Conservation (phyloP, 2,888 invertebrate genomes). For the Pycnomerus fuliginosus region DNA sequence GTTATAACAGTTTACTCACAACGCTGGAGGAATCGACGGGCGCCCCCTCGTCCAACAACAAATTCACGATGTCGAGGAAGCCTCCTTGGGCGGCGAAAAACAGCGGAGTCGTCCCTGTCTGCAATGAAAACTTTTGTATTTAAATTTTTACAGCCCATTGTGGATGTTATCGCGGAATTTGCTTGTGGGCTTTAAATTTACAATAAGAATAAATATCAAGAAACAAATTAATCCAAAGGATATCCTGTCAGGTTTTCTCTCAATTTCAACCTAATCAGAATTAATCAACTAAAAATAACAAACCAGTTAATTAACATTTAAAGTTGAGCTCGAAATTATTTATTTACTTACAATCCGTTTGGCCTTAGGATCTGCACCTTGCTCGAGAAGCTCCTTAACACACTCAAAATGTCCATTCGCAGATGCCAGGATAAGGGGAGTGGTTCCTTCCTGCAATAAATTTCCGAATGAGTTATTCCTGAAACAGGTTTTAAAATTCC, state of each 20-base stretch:
- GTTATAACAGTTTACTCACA: constrained; percentile 55
- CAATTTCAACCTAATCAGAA: too few species aligned
- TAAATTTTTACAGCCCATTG: too few species aligned
- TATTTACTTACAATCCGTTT: constrained; percentile 67
- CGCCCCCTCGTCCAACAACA: constrained; percentile 78
- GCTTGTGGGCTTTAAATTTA: too few species aligned
- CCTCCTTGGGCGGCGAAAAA: constrained; percentile 96
- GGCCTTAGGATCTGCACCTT: constrained; percentile 87
- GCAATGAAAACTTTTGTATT: constrained; percentile 40
- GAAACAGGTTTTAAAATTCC: too few species aligned
- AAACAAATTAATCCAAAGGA: too few species aligned
- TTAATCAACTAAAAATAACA: too few species aligned
- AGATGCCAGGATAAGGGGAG: constrained; percentile 87
- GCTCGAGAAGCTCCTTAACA: constrained; percentile 81
- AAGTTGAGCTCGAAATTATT: too few species aligned
- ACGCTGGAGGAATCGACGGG: constrained; percentile 74
- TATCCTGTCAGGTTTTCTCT: too few species aligned
- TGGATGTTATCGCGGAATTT: too few species aligned
- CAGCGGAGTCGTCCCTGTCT: constrained; percentile 90
- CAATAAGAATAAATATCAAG: too few species aligned
- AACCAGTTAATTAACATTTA: too few species aligned
- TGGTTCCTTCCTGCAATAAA: constrained; percentile 80
- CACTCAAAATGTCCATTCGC: constrained; percentile 89
- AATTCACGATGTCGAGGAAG: constrained; percentile 76
- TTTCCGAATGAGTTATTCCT: too few species aligned